Percentiles rank a stretch among this genome's conserved stretches.
Conservation (phyloP, 1,140 invertebrate species). For the Orussus abietinus region DNA sequence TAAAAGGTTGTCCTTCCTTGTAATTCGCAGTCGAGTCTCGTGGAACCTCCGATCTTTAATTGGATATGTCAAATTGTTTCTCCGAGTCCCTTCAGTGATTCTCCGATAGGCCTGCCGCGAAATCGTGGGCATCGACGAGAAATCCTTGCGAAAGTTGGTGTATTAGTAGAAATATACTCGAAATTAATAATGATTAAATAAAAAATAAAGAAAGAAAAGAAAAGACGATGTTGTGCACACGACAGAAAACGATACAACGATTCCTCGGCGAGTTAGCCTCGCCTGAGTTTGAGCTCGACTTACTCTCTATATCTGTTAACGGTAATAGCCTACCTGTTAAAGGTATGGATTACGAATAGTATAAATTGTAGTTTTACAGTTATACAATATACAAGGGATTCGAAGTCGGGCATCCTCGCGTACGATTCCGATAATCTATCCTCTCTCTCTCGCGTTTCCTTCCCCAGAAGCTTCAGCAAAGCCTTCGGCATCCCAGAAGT, state of each 20-base stretch:
- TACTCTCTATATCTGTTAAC: conserved; percentile 38
- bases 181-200: background rate
- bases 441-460: too few species aligned
- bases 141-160: background rate
- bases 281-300: conserved; percentile 48
- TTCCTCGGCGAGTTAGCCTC: too few species aligned
- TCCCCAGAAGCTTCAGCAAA: too few species aligned
- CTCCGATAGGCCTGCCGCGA: background rate
- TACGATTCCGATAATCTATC: too few species aligned
- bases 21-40: too few species aligned
- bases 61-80: too few species aligned
- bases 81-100: too few species aligned
- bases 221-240: conserved; percentile 31
- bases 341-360: conserved; percentile 46
- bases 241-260: conserved; percentile 25
- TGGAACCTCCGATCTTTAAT: too few species aligned
- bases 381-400: conserved; percentile 48
- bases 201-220: background rate
- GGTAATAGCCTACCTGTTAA: conserved; percentile 42
- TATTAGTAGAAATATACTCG: background rate
- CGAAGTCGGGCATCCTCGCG: too few species aligned
- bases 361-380: conserved; percentile 52
- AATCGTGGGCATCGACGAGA: too few species aligned
- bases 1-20: too few species aligned
- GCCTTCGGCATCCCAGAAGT: too few species aligned